phyloP scores from a whole-genome alignment of 1,140 invertebrate species.

The Trichogramma pretiosum region DNA sequence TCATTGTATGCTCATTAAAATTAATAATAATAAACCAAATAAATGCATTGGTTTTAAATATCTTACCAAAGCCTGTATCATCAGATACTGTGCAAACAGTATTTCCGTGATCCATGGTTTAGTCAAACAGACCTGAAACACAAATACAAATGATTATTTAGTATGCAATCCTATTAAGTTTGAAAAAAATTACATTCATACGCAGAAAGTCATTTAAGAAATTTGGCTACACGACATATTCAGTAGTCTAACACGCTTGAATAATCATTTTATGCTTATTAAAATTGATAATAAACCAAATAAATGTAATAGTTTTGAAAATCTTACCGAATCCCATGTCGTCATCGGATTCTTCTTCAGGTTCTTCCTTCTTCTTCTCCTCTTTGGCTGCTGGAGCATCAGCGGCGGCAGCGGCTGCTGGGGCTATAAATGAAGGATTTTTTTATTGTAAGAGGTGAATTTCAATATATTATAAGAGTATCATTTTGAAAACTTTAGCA shows the following conservation, averaged over 20 bases:
- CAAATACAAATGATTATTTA: too few relatives aligned
- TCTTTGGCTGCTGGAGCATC: slow-evolving; percentile 59
- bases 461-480: slow-evolving; percentile 32
- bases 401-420: slow-evolving; percentile 57
- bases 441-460: slow-evolving; percentile 48
- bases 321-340: slow-evolving; percentile 89
- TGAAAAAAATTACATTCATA: slow-evolving; percentile 3
- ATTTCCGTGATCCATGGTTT: slow-evolving; percentile 37
- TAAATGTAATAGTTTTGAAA: slow-evolving; percentile 12
- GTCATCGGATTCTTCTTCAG: slow-evolving; percentile 77
- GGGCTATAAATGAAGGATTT: slow-evolving; percentile 43
- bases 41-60: slow-evolving; percentile 19
- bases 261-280: slow-evolving; percentile 2
- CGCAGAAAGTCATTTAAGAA: not conserved
- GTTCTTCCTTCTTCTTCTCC: slow-evolving; percentile 79
- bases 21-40: slow-evolving; percentile 18
- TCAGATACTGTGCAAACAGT: slow-evolving; percentile 50
- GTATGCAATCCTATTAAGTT: slow-evolving; percentile 10
- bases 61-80: slow-evolving; percentile 89
- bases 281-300: slow-evolving; percentile 18
- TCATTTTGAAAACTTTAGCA: too few relatives aligned
- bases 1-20: too few relatives aligned
- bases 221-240: not conserved
- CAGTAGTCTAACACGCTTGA: not conserved
- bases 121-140: slow-evolving; percentile 66